These are phyloP conservation scores for Cercopithecus mitis DNA, from an alignment of 2,797 vertebrate species.

Conservation along the genomic window DNA sequence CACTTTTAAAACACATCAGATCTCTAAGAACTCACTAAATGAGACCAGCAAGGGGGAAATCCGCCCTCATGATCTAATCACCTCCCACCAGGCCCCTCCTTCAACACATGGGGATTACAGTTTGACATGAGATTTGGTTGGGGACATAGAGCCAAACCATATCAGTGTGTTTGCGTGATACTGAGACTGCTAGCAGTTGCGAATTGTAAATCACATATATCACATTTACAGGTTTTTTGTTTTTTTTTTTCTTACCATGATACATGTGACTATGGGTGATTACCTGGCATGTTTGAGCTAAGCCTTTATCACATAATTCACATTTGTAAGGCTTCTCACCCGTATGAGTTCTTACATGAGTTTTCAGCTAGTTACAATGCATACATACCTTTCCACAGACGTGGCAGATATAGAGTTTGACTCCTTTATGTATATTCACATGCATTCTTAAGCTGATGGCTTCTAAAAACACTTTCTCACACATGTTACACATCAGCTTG, in stretches of 20 bases:
- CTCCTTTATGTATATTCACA: conserved; percentile 92
- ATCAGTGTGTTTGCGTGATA: conserved; percentile 83
- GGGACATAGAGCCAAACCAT: too few relatives aligned
- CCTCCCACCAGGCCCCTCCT: too few relatives aligned
- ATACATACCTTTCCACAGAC: conserved; percentile 90
- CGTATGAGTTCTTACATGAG: conserved; percentile 93
- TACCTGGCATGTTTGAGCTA: conserved; percentile 94
- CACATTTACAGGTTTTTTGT: conserved; percentile 90
- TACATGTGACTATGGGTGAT: conserved; percentile 94
- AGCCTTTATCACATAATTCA: conserved; percentile 90
- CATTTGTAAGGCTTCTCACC: conserved; percentile 95
- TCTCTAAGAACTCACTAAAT: too few relatives aligned
- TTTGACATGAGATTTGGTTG: too few relatives aligned
- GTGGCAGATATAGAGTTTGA: conserved; percentile 91
- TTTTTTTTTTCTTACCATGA: conserved; percentile 92
- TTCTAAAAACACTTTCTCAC: conserved; percentile 91
- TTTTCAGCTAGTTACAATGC: conserved; percentile 94
- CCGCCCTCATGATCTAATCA: too few relatives aligned
- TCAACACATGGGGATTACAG: too few relatives aligned
- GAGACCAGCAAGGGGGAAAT: too few relatives aligned
- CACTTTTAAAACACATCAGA: too few relatives aligned
- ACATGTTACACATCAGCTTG: conserved; percentile 88
- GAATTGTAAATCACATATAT: conserved; percentile 92
- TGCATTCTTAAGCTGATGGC: conserved; percentile 91
- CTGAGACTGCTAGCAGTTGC: conserved; percentile 94